phyloP scores from a whole-genome alignment of 2,888 invertebrate genomes.

The Coecobrya sp. region DNA sequence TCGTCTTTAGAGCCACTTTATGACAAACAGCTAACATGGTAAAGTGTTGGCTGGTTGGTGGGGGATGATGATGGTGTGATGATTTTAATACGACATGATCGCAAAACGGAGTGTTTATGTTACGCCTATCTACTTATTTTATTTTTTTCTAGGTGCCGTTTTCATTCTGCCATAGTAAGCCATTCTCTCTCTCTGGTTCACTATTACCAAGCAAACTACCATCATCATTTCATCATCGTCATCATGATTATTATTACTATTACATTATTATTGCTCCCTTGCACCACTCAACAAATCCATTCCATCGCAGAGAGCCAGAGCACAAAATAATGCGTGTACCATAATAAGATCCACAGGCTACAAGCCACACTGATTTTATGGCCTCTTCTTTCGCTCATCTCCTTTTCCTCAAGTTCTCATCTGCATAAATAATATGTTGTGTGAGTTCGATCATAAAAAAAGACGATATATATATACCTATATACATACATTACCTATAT shows the following conservation, averaged over 20 bases:
- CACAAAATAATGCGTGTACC: neutral
- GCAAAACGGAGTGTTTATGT: neutral
- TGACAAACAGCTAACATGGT: slow-evolving; percentile 55
- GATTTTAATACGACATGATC: neutral
- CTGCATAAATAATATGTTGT: neutral
- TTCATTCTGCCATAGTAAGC: neutral
- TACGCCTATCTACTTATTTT: neutral
- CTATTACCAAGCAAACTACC: neutral
- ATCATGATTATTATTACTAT: neutral
- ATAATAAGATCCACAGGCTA: neutral
- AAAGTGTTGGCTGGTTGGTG: slow-evolving; percentile 33
- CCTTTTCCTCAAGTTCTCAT: neutral
- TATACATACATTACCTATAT: neutral
- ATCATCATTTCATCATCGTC: neutral
- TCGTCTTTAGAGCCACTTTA: slow-evolving; percentile 23
- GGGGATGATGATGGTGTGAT: neutral
- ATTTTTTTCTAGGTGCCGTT: neutral
- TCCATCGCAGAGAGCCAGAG: neutral
- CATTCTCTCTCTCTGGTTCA: neutral
- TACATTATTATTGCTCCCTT: neutral
- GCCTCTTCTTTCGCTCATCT: neutral
- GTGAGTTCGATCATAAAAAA: neutral
- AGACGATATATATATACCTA: neutral
- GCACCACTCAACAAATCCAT: neutral
- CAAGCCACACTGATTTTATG: neutral